phyloP scores from a whole-genome alignment of 2,888 invertebrate species.

The Ernsta delagoae region DNA sequence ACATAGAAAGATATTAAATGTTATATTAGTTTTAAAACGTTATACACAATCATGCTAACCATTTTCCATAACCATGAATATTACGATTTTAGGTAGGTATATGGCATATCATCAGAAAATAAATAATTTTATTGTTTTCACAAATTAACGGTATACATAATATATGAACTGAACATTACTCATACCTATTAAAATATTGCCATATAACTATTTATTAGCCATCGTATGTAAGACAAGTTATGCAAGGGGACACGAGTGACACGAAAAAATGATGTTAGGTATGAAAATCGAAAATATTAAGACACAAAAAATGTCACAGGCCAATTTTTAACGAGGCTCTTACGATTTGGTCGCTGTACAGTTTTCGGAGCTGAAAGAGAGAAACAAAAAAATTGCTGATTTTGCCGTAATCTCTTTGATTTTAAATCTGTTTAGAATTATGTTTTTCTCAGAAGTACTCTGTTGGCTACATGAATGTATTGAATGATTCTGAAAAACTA shows the following conservation, averaged over 20 bases:
- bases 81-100: neutral
- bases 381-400: slow-evolving; percentile 50
- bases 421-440: too few species aligned
- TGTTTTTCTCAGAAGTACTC: too few species aligned
- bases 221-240: neutral
- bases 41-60: slow-evolving; percentile 12
- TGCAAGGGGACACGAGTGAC: slow-evolving; percentile 14
- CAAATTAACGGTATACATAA: too few species aligned
- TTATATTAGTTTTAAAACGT: neutral
- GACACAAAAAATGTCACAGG: slow-evolving; percentile 48
- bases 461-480: too few species aligned
- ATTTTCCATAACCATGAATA: neutral
- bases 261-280: slow-evolving; percentile 35
- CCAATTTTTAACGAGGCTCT: slow-evolving; percentile 63
- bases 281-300: slow-evolving; percentile 45
- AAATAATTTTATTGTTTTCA: neutral
- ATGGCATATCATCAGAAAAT: neutral
- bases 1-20: neutral
- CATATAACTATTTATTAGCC: slow-evolving; percentile 25
- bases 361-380: slow-evolving; percentile 82
- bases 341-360: slow-evolving; percentile 81
- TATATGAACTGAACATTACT: too few species aligned
- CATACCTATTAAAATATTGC: neutral
- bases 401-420: too few species aligned
- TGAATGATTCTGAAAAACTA: too few species aligned